Conservation (phyloP, 1,140 invertebrate species). For the Pogonognathellus flavescens region DNA sequence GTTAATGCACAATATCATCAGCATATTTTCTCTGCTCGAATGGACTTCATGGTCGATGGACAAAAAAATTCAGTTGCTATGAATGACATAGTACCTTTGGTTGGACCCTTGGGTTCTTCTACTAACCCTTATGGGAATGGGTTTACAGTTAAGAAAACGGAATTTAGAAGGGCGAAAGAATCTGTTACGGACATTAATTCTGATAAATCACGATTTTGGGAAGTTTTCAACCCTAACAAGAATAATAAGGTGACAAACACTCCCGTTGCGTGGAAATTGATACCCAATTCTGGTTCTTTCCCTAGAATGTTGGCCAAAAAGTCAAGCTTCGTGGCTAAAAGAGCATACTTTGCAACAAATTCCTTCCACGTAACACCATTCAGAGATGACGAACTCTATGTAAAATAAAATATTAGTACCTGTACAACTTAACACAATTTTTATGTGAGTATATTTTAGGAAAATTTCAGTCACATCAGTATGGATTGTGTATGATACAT, state of each 20-base stretch:
- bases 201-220: slow-evolving; percentile 52
- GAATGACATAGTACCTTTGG: slow-evolving; percentile 48
- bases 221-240: background rate
- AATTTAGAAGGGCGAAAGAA: slow-evolving; percentile 12
- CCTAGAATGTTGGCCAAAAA: slow-evolving; percentile 4
- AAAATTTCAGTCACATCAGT: too few relatives aligned
- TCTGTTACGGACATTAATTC: slow-evolving; percentile 15
- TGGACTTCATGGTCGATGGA: slow-evolving; percentile 61
- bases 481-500: too few relatives aligned
- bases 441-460: too few relatives aligned
- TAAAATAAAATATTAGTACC: too few relatives aligned
- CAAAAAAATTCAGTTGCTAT: slow-evolving; percentile 50
- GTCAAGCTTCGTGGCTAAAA: background rate
- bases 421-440: too few relatives aligned
- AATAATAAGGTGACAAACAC: background rate
- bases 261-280: slow-evolving; percentile 18
- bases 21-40: slow-evolving; percentile 57
- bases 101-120: slow-evolving; percentile 15
- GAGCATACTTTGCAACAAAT: background rate
- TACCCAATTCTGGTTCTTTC: background rate
- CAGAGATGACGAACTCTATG: slow-evolving; percentile 24
- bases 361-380: slow-evolving; percentile 19
- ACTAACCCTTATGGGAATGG: slow-evolving; percentile 61
- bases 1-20: slow-evolving; percentile 53
- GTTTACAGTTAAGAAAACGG: slow-evolving; percentile 44